Base-by-base conservation (phyloP, 2,797 vertebrate species). In the Dromococcyx pavoninus region DNA sequence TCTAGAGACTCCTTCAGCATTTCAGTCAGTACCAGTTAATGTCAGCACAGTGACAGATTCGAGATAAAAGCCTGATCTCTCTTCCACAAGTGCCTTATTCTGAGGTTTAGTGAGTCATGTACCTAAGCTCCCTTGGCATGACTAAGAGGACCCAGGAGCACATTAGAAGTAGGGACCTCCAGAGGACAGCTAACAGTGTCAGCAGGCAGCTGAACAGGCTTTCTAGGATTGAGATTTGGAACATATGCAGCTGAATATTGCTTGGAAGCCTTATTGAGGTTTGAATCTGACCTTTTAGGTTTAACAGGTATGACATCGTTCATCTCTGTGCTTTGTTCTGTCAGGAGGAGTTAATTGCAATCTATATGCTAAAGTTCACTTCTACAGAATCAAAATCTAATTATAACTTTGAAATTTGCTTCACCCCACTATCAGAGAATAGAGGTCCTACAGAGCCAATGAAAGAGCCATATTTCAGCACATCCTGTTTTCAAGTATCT, bases 341-440 rank as follows among this genome's bases (percentile, higher is more conserved):
- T 81, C 91, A 92, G 44, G 16, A 75, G 43, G 39, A 82, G 46
- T 74, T 95, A 94, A 94, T 85, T 89, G 69, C 62, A 87, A 81
- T 78, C 54, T 75, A 80, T 94, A 71, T 76, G 92, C 30, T 88
- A 43, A 95, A 89, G 82, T 96, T 96, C 77, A 88, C 44, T 87
- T 85, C 66, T 78, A 74, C 22, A 66, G 80, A 86, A 94, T 72
- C 66, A 91, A 95, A 97, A 94, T 80, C 72, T 77, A 96, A 95
- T 96, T 96, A 81, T 67, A 92, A 89, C 33, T 89, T 58, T 85
- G 74, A 91, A 94, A 89, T 95, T 51, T 7, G 3, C 28, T 84
- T 73, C 30, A 15, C 89, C 41, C 24, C 9, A 14, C 86, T 91
- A 93, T 80, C 64, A 88, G 37, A 91, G 33, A 93, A 75, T 5